Percentiles rank a stretch among this genome's conserved stretches.
Conservation (phyloP, 35 echinoderm and acorn worm species). For the Acanthaster planci region DNA sequence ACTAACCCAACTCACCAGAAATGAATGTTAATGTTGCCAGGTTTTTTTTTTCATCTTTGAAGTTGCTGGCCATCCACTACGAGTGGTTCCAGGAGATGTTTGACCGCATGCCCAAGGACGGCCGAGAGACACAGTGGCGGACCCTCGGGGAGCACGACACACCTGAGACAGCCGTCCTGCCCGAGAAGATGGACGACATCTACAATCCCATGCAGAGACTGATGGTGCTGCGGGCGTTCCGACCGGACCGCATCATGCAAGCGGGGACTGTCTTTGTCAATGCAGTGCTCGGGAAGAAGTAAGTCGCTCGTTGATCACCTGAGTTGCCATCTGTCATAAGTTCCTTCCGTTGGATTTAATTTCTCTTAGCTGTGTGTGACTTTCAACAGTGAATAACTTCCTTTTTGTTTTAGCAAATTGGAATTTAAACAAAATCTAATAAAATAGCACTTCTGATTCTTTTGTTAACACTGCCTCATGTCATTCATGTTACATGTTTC, state of each 20-base stretch:
- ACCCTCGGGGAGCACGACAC: conserved; percentile 84
- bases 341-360: too few species aligned
- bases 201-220: conserved; percentile 92
- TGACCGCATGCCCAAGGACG: conserved; percentile 98
- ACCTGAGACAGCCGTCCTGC: conserved; percentile 73
- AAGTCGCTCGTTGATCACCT: too few species aligned
- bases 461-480: neutral
- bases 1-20: too few species aligned
- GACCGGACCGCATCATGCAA: conserved; percentile 81
- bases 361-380: too few species aligned
- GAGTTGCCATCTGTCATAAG: too few species aligned
- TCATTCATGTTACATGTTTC: neutral
- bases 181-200: conserved; percentile 95
- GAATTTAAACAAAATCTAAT: too few species aligned
- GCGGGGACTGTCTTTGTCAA: conserved; percentile 80
- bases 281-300: conserved; percentile 87
- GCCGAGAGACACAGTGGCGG: conserved; percentile 97
- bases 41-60: neutral
- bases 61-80: conserved; percentile 89
- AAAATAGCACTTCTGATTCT: neutral
- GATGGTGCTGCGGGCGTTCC: conserved; percentile 86
- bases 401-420: too few species aligned
- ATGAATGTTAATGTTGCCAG: too few species aligned
- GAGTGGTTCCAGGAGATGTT: conserved; percentile 99
- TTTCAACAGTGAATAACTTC: too few species aligned